Conservation (phyloP, 2,888 invertebrate genomes). For the Amphipoea oculea region DNA sequence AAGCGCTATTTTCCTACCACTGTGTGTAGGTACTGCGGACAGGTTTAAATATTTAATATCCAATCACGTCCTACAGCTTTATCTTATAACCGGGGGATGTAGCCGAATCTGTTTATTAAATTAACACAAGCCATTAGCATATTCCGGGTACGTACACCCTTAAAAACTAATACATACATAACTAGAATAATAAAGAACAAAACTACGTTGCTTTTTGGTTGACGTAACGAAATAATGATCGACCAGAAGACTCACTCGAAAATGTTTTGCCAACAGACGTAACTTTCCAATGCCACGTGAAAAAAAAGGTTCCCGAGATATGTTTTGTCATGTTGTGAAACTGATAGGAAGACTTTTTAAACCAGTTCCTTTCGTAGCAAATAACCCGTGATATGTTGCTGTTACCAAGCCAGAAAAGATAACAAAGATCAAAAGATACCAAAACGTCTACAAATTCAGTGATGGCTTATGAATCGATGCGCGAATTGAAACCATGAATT, state of each 20-base stretch:
- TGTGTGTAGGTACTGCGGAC: neutral
- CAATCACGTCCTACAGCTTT: conserved; percentile 34
- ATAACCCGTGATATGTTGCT: neutral
- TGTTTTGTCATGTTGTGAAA: neutral
- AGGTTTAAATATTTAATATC: conserved; percentile 42
- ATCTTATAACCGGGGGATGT: conserved; percentile 25
- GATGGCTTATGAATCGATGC: neutral
- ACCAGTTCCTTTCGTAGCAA: neutral
- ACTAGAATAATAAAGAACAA: conserved; percentile 47
- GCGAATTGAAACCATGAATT: too few relatives aligned
- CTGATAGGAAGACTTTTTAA: neutral
- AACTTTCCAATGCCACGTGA: neutral
- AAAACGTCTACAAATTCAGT: neutral
- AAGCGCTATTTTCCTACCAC: neutral
- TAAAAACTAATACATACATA: conserved; percentile 54
- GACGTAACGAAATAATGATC: conserved; percentile 14
- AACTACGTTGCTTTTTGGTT: conserved; percentile 37
- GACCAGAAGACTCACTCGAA: conserved; percentile 35
- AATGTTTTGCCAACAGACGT: neutral
- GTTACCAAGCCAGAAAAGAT: neutral
- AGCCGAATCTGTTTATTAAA: conserved; percentile 52
- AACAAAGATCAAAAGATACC: neutral
- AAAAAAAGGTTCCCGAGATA: neutral
- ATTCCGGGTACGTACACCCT: conserved; percentile 22
- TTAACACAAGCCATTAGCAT: conserved; percentile 29